Conservation (phyloP, 2,888 invertebrate species). For the Andrena trimmerana region DNA sequence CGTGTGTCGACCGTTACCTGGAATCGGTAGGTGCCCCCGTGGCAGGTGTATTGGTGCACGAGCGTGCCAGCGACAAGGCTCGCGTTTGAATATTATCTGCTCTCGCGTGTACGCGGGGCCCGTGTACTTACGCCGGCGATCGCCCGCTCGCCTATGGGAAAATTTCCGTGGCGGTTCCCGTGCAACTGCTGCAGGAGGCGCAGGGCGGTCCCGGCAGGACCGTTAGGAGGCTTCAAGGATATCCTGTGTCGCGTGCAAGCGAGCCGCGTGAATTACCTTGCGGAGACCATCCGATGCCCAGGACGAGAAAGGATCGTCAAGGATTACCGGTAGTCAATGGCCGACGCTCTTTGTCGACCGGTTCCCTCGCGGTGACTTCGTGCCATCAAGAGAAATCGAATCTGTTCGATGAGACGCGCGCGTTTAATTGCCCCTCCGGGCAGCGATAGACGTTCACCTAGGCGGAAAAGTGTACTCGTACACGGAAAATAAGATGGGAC, state of each 20-base stretch:
- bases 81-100: conserved; percentile 55
- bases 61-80: conserved; percentile 57
- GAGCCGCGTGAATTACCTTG: conserved; percentile 80
- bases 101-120: conserved; percentile 49
- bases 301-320: conserved; percentile 74
- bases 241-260: conserved; percentile 82
- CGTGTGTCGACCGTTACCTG: conserved; percentile 46
- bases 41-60: conserved; percentile 48
- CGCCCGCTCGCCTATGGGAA: conserved; percentile 75
- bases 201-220: conserved; percentile 71
- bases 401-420: background rate
- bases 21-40: background rate
- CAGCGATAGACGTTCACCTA: background rate
- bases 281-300: conserved; percentile 51
- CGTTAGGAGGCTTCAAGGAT: conserved; percentile 83
- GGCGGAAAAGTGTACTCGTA: background rate
- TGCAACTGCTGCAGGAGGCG: conserved; percentile 60
- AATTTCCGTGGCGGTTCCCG: conserved; percentile 76
- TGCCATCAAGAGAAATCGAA: conserved; percentile 5
- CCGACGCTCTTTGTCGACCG: conserved; percentile 54
- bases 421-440: conserved; percentile 5
- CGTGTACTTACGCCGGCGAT: conserved; percentile 35
- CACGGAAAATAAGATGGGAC: too few relatives aligned
- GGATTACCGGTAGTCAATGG: conserved; percentile 71
- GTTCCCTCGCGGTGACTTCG: conserved; percentile 38